phyloP scores from a whole-genome alignment of 2,888 invertebrate genomes.

The Deladenus siricidicola region DNA sequence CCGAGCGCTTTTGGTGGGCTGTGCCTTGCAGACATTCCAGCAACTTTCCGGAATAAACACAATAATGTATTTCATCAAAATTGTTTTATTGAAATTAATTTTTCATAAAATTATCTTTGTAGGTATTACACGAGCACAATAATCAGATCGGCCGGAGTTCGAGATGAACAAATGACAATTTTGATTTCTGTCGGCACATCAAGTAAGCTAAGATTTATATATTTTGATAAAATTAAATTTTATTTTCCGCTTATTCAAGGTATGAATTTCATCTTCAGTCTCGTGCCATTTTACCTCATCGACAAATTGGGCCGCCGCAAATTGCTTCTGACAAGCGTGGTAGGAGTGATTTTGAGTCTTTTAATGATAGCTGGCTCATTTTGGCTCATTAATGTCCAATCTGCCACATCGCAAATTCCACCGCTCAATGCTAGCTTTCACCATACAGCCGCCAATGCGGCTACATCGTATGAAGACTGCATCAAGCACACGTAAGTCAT shows the following conservation, averaged over 20 bases:
- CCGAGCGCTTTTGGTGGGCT: slow-evolving; percentile 58
- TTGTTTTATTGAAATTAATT: no score
- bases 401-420: slow-evolving; percentile 9
- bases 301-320: slow-evolving; percentile 41
- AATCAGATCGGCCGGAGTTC: slow-evolving; percentile 42
- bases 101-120: neutral
- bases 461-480: no score
- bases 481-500: no score
- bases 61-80: slow-evolving; percentile 57
- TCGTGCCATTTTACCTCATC: slow-evolving; percentile 34
- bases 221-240: no score
- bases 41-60: slow-evolving; percentile 60
- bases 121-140: slow-evolving; percentile 47
- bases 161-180: slow-evolving; percentile 42
- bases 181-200: slow-evolving; percentile 35
- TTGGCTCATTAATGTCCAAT: slow-evolving; percentile 36
- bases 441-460: no score
- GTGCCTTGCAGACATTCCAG: slow-evolving; percentile 48
- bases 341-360: slow-evolving; percentile 40
- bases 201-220: no score
- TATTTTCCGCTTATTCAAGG: neutral
- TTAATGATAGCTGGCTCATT: slow-evolving; percentile 45
- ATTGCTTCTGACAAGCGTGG: slow-evolving; percentile 37
- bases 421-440: neutral
- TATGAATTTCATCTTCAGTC: slow-evolving; percentile 36